A percentile compares a stretch with the other conserved stretches of the same genome.
Evolutionary conservation across 2,113 vertebrate genomes (phyloP).

Genomic region (Leucosticte australis): DNA sequence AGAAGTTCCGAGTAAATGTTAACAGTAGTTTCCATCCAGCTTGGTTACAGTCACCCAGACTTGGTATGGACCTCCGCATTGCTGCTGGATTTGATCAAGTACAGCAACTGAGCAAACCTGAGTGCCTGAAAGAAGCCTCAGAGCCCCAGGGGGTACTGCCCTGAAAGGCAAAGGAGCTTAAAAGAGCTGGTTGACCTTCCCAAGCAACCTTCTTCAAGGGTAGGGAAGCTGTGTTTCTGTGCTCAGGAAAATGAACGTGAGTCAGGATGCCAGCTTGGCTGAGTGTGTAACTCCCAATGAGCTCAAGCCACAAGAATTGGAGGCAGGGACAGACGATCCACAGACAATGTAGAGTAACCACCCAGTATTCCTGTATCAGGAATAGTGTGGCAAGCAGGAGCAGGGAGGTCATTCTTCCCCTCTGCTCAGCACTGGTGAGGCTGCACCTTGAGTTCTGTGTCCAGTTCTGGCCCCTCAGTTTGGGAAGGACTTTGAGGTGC

Average conservation of each 20-base stretch:
- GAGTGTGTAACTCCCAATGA: neutral
- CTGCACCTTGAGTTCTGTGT: neutral
- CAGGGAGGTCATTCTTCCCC: neutral
- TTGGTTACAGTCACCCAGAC: neutral
- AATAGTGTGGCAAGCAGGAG: neutral
- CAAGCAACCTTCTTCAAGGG: neutral
- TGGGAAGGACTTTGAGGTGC: neutral
- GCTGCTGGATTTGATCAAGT: neutral
- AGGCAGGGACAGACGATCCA: neutral
- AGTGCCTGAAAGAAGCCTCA: neutral
- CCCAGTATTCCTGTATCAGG: neutral
- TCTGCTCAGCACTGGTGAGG: too few relatives aligned
- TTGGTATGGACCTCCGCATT: neutral
- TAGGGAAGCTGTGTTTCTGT: neutral
- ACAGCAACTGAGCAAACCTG: neutral
- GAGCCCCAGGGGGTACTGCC: neutral
- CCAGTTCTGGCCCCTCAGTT: neutral
- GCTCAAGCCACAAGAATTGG: neutral
- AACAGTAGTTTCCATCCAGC: neutral
- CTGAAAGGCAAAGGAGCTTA: neutral
- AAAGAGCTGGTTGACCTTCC: neutral
- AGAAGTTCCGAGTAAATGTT: neutral
- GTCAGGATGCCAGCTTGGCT: neutral
- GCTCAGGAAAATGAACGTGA: neutral
- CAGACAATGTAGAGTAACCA: neutral